Conservation (phyloP, 2,113 vertebrate species). For the Chlorodrepanis virens region DNA sequence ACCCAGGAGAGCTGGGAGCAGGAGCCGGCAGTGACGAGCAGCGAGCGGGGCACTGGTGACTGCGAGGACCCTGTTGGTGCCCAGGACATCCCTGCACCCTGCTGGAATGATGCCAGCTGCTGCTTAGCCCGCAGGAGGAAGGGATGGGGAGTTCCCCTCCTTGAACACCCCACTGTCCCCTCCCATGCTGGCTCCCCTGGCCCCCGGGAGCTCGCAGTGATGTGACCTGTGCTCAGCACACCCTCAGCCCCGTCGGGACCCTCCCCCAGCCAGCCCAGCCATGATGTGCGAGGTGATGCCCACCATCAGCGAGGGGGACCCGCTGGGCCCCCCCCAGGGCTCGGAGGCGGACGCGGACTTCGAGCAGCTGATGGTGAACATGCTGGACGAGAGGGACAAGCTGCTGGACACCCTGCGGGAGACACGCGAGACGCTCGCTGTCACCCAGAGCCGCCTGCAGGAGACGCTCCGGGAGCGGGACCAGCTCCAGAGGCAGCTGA, state of each 20-base stretch:
- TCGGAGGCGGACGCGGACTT: conserved; percentile 92
- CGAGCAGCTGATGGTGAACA: conserved; percentile 98
- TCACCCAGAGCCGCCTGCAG: conserved; percentile 90
- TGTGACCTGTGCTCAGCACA: not conserved
- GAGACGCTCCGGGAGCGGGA: conserved; percentile 92
- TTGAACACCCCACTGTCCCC: not conserved
- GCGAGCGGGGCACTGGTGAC: not conserved
- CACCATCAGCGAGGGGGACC: conserved; percentile 95
- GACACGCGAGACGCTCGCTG: conserved; percentile 89
- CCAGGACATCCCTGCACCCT: not conserved
- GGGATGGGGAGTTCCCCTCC: not conserved
- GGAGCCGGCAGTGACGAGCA: not conserved
- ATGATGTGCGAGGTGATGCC: conserved; percentile 99
- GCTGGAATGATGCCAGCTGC: not conserved
- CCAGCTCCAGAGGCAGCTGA: conserved; percentile 94
- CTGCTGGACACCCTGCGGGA: conserved; percentile 93
- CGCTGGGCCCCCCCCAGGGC: conserved; percentile 82
- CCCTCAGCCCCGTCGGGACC: not conserved
- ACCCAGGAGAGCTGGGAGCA: fast-evolving
- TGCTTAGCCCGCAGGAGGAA: not conserved
- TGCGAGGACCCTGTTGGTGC: not conserved
- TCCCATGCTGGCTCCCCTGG: not conserved
- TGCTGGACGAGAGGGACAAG: conserved; percentile 97
- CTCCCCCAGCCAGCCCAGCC: not conserved
- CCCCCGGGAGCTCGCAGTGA: not conserved